Evolutionary conservation across 53 echinoderm and acorn worm genomes (phyloP).

Genomic region (Luidia sarsii): DNA sequence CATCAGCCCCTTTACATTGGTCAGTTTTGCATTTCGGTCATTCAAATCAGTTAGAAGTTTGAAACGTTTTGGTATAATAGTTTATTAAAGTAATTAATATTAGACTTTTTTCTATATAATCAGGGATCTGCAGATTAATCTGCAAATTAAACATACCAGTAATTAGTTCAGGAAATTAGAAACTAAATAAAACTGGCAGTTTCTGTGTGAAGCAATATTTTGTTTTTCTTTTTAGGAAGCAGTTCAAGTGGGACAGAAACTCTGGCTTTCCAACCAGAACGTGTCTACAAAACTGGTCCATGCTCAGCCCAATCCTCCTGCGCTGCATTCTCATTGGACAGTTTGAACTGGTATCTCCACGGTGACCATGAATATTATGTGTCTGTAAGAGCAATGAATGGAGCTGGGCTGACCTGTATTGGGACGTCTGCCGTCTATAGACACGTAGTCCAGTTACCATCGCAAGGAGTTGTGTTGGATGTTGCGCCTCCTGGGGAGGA

Average conservation of each 20-base stretch:
- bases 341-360: slow-evolving; percentile 51
- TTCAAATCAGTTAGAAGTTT: too few species aligned
- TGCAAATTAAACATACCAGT: too few species aligned
- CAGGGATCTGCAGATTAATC: too few species aligned
- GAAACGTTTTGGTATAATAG: too few species aligned
- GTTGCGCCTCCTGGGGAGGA: slow-evolving; percentile 33
- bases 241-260: slow-evolving; percentile 30
- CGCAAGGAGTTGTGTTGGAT: slow-evolving; percentile 58
- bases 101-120: too few species aligned
- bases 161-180: too few species aligned
- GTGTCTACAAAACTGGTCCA: background rate
- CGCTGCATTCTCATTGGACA: slow-evolving; percentile 29
- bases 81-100: too few species aligned
- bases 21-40: too few species aligned
- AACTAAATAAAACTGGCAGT: too few species aligned
- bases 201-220: too few species aligned
- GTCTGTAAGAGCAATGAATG: slow-evolving; percentile 54
- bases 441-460: slow-evolving; percentile 44
- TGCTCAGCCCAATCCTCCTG: slow-evolving; percentile 32
- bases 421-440: slow-evolving; percentile 34
- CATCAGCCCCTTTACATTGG: too few species aligned
- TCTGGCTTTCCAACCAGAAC: slow-evolving; percentile 4
- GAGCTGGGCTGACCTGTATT: slow-evolving; percentile 31
- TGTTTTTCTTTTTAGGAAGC: slow-evolving; percentile 44
- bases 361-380: slow-evolving; percentile 57